Base-by-base conservation (phyloP, 1,140 invertebrate genomes). In the Bombus fervidus region DNA sequence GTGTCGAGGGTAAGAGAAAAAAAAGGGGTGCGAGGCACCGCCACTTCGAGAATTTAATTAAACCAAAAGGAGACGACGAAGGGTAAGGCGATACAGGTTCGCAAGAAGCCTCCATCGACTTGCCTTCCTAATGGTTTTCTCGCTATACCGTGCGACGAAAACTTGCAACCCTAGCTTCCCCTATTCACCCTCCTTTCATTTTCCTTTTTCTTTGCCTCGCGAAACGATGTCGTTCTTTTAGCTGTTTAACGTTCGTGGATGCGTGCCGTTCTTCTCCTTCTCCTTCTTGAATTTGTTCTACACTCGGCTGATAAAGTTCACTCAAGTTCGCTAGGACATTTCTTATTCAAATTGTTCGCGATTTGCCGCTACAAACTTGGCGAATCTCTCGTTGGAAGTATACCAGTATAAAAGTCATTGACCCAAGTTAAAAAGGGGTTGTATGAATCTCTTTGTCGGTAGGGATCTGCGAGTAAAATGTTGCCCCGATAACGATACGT, bases 31-130 rank as follows among this genome's bases (percentile, higher is more conserved):
- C 73, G 64, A 90, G 69, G 25, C 69, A 28, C 28, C 28, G 89
- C 89, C 89, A 89, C 87, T 90, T 85, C 74, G 88, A 90, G 93
- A 93, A 94, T 94, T 94, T 94, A 94, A 94, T 94, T 94, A 94
- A 94, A 93, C 87, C 77, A 87, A 87, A 87, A 77, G 87, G 87
- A 85, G 89, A 80, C 34, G 75, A 47, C 15, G 41, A 81, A 81
- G 81, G 74, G 89, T 74, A 84, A 91, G 85, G 83, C 89, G 90
- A 93, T 93, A 92, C 90, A 93, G 86, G 85, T 85, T 39, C 85
- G 91, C 90, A 92, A 93, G 91, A 94, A 93, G 88, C 90, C 83
- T 78, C 73, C 78, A 77, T 92, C 73, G 68, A 47, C 83, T 77
- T 47, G 43, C 83, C 71, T 83, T 81, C 84, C 87, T 91, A 92